Base-by-base conservation (phyloP, 2,797 vertebrate species). In the Benthosema pterotum region DNA sequence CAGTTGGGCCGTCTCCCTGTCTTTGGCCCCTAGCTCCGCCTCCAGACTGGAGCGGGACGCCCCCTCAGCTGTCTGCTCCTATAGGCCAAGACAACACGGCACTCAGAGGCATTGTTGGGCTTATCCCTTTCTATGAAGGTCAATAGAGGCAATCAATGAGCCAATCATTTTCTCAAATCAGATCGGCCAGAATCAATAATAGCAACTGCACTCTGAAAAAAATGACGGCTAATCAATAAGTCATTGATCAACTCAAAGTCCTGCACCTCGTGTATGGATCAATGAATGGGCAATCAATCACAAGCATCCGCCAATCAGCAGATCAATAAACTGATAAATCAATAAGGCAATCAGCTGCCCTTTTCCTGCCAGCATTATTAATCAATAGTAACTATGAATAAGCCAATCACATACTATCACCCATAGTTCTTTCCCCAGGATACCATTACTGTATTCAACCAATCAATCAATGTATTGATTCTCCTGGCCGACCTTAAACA, bases 1-100 rank as follows among this genome's bases (percentile, higher is more conserved):
- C 55, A 99, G 94, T 91, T 99, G 96, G 63, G 93, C 93, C 0
- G 96, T 97, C 85, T 99, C 97, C 17, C 96, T 91, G 83, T 99
- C 98, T 89, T 99, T 99, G 1, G 96, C 95, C 0, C 95, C 94
- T 85, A 99, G 92, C 84, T 99, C 97, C 12, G 93, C 96, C 86
- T 99, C 96, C 87, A 99, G 84, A 87, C 92, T 97, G 72, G 94
- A 94, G 67, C 94, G 93, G 2, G 94, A 93, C 63, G 91, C 87
- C 84, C 91, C 94, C 88, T 98, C 97, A 1, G 89, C 86, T 56
- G 90, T 84, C 89, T 95, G 94, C 67, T 97, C 95, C 96, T 97
- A 47, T 60, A 74, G 46, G 57, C 32, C 54, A 57, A 38, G 6
- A 38, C 32, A 38, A 38, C 32, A 38, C 8, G 32, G 32, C 32